These are phyloP conservation scores for Ginglymostoma cirratum DNA, from an alignment of 2,113 vertebrate genomes.

Conservation along the genomic window DNA sequence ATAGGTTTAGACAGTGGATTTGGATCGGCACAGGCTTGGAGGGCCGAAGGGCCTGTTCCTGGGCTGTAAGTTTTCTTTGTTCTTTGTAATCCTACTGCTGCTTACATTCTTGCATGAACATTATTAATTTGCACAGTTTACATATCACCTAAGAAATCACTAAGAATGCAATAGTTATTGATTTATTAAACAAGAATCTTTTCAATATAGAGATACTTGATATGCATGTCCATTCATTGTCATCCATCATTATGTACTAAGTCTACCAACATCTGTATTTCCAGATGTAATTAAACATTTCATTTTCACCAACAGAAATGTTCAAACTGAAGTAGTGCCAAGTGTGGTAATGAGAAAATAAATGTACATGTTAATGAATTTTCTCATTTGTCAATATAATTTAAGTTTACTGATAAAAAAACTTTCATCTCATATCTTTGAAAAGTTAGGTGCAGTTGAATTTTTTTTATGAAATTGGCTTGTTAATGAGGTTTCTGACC, in stretches of 20 bases:
- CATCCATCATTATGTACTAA: slow-evolving; percentile 18
- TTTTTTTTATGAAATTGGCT: slow-evolving; percentile 12
- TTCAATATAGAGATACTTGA: neutral
- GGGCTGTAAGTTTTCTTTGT: too few relatives aligned
- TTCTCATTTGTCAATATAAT: slow-evolving; percentile 39
- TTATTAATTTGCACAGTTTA: neutral
- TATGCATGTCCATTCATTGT: neutral
- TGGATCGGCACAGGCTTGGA: too few relatives aligned
- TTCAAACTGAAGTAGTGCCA: slow-evolving; percentile 23
- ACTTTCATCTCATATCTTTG: neutral
- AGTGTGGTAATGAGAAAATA: slow-evolving; percentile 25
- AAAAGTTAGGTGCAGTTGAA: neutral
- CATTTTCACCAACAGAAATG: slow-evolving; percentile 33
- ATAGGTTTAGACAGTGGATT: too few relatives aligned
- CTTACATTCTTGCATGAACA: neutral
- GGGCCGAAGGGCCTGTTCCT: too few relatives aligned
- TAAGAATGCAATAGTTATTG: neutral
- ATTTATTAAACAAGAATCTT: neutral
- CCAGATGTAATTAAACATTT: slow-evolving; percentile 39
- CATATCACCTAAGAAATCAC: neutral
- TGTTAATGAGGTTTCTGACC: neutral
- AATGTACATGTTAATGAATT: slow-evolving; percentile 31
- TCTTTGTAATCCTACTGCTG: too few relatives aligned
- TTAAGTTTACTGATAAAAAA: slow-evolving; percentile 9
- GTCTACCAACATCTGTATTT: slow-evolving; percentile 36